A percentile compares a stretch with the other conserved stretches of the same genome.
phyloP scores from a whole-genome alignment of 2,113 vertebrate species.

The Tursiops truncatus region DNA sequence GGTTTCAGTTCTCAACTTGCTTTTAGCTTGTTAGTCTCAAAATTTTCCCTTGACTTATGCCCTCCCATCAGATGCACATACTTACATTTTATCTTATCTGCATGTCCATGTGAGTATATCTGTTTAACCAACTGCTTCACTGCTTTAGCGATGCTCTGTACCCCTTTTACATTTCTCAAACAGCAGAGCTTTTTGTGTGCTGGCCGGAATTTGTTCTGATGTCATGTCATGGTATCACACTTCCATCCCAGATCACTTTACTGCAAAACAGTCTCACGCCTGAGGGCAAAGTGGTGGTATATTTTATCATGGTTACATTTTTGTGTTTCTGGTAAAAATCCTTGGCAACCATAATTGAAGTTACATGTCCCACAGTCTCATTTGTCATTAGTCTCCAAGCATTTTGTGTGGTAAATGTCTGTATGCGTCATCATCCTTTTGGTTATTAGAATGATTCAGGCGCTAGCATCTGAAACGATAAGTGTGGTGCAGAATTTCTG shows the following conservation, averaged over 20 bases:
- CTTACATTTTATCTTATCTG: not conserved
- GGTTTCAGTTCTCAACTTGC: not conserved
- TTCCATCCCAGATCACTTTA: not conserved
- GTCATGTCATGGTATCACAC: not conserved
- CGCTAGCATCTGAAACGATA: not conserved
- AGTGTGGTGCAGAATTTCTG: not conserved
- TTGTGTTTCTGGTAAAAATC: conserved; percentile 25
- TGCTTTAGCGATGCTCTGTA: not conserved
- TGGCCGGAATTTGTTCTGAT: not conserved
- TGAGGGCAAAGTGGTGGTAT: not conserved
- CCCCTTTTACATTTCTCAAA: not conserved
- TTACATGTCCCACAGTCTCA: not conserved
- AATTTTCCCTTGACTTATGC: not conserved
- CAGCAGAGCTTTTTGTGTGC: not conserved
- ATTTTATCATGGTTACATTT: not conserved
- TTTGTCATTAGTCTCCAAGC: not conserved
- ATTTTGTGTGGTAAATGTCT: not conserved
- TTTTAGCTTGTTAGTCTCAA: not conserved
- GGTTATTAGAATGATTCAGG: conserved; percentile 37
- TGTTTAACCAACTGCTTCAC: not conserved
- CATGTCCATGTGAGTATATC: not conserved
- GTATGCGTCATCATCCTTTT: not conserved
- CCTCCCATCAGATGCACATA: not conserved
- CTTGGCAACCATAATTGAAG: not conserved
- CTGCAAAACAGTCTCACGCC: not conserved